phyloP scores from a whole-genome alignment of 2,888 invertebrate genomes.

The Cataglyphis albicans region DNA sequence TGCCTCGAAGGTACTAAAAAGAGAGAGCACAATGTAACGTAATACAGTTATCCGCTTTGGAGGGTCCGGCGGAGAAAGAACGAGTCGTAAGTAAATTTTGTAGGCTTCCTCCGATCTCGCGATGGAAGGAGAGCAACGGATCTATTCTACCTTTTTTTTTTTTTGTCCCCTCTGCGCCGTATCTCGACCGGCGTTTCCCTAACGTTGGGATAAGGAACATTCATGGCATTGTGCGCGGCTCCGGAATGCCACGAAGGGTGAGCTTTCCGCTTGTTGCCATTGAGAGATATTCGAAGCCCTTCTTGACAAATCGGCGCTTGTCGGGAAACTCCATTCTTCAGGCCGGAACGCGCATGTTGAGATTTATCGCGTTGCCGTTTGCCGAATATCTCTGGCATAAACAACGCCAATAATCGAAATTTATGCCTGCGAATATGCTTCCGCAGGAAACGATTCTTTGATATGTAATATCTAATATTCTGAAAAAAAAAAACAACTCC shows the following conservation, averaged over 20 bases:
- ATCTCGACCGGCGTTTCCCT: constrained; percentile 64
- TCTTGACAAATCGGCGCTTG: constrained; percentile 85
- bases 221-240: constrained; percentile 82
- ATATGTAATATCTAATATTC: not conserved
- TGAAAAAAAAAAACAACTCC: not conserved
- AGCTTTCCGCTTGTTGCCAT: constrained; percentile 84
- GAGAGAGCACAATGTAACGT: constrained; percentile 72
- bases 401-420: constrained; percentile 83
- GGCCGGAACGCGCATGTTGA: constrained; percentile 72
- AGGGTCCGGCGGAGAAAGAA: constrained; percentile 72
- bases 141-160: constrained; percentile 57
- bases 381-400: constrained; percentile 79
- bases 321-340: constrained; percentile 83
- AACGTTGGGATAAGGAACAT: constrained; percentile 78
- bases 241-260: constrained; percentile 79
- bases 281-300: constrained; percentile 84
- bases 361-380: constrained; percentile 83
- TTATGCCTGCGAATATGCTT: constrained; percentile 71
- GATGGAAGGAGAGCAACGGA: constrained; percentile 62
- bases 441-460: constrained; percentile 59
- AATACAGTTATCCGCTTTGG: constrained; percentile 81
- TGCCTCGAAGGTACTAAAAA: constrained; percentile 37
- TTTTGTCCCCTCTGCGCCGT: constrained; percentile 31
- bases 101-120: constrained; percentile 80
- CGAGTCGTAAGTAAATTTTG: constrained; percentile 81